These are phyloP conservation scores for pig (Sus scrofa) DNA, from an alignment of 2,113 vertebrate species.

Conservation along the genomic window DNA sequence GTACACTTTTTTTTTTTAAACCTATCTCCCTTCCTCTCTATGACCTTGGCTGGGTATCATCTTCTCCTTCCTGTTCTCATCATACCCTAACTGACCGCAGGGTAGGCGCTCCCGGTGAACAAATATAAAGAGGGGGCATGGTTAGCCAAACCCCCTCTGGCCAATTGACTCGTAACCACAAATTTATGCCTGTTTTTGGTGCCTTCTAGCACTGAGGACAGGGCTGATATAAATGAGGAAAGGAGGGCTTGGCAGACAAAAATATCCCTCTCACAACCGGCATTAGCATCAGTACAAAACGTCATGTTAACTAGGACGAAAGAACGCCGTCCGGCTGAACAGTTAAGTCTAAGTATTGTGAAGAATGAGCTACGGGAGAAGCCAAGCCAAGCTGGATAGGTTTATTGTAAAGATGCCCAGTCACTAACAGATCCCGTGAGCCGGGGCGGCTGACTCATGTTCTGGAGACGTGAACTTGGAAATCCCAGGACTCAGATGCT, in stretches of 20 bases:
- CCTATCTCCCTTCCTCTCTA: neutral
- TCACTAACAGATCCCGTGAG: constrained; percentile 23
- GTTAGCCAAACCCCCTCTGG: neutral
- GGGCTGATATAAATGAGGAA: neutral
- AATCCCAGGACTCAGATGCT: neutral
- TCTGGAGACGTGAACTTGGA: neutral
- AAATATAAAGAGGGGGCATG: too few species aligned
- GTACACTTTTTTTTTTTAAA: neutral
- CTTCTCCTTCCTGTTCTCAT: too few species aligned
- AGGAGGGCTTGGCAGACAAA: neutral
- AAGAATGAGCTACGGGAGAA: neutral
- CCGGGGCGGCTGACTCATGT: neutral
- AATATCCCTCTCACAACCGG: neutral
- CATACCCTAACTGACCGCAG: neutral
- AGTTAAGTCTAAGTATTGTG: neutral
- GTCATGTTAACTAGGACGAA: neutral
- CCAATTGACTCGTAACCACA: neutral
- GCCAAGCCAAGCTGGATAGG: neutral
- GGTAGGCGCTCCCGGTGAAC: neutral
- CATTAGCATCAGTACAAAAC: neutral
- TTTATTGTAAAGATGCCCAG: neutral
- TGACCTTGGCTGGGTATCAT: neutral
- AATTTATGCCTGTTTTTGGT: neutral
- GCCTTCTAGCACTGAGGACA: neutral
- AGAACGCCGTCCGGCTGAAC: neutral